Conservation (phyloP, 2,888 invertebrate genomes). For the Eustalomyia histrio region DNA sequence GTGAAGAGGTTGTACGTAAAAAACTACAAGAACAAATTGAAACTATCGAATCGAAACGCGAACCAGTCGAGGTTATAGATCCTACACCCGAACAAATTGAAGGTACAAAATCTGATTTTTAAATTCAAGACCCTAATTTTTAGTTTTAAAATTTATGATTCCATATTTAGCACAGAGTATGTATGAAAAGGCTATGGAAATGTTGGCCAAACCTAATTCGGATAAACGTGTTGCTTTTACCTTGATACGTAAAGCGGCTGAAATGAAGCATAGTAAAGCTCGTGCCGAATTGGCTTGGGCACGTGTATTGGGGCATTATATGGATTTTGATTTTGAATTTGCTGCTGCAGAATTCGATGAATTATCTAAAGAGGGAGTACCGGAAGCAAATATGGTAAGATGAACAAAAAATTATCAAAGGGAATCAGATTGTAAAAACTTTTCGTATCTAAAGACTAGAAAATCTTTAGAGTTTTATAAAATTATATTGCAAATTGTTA, state of each 20-base stretch:
- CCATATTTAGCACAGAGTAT: slow-evolving; percentile 84
- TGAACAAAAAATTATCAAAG: neutral
- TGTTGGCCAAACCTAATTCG: slow-evolving; percentile 86
- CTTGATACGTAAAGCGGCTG: slow-evolving; percentile 88
- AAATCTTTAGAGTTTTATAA: no score
- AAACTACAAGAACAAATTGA: slow-evolving; percentile 73
- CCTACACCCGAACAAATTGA: slow-evolving; percentile 81
- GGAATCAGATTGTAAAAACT: no score
- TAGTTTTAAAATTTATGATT: neutral
- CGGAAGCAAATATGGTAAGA: slow-evolving; percentile 93
- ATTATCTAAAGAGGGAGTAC: slow-evolving; percentile 87
- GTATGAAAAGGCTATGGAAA: slow-evolving; percentile 85
- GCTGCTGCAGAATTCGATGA: slow-evolving; percentile 88
- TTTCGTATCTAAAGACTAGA: no score
- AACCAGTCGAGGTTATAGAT: slow-evolving; percentile 69
- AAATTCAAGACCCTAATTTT: neutral
- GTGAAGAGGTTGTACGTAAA: slow-evolving; percentile 70
- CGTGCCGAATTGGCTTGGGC: slow-evolving; percentile 94
- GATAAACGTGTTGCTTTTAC: slow-evolving; percentile 88
- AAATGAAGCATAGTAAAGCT: slow-evolving; percentile 89
- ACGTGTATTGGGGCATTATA: slow-evolving; percentile 89
- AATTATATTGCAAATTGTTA: no score
- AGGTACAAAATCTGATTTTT: slow-evolving; percentile 79
- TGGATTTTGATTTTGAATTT: slow-evolving; percentile 87
- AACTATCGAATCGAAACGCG: slow-evolving; percentile 67